phyloP scores from a whole-genome alignment of 1,140 invertebrate genomes.

The Diorhabda elongata region DNA sequence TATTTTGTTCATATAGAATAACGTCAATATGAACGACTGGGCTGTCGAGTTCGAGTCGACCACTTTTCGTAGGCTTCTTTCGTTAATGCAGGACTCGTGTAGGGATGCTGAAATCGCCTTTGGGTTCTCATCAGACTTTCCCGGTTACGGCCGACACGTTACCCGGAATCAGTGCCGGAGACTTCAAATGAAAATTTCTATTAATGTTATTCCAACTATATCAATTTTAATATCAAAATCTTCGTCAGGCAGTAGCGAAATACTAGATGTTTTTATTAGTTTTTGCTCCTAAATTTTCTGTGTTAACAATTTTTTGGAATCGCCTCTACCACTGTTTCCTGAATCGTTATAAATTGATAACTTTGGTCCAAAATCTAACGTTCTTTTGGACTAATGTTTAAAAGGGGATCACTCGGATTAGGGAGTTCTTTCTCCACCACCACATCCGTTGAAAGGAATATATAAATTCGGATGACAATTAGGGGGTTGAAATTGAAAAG shows the following conservation, averaged over 20 bases:
- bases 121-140: conserved; percentile 34
- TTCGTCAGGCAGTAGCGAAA: no score
- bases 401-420: neutral
- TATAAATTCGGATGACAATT: neutral
- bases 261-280: no score
- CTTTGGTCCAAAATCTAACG: neutral
- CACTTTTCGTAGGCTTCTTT: conserved; percentile 37
- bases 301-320: no score
- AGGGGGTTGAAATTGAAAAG: neutral
- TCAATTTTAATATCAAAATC: no score
- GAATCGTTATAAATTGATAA: neutral
- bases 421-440: neutral
- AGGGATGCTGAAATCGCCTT: conserved; percentile 42
- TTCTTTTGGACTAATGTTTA: neutral
- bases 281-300: no score
- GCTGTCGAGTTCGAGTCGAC: conserved; percentile 8
- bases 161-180: conserved; percentile 4
- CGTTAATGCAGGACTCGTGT: conserved; percentile 42
- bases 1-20: conserved; percentile 25
- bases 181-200: neutral
- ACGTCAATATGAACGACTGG: conserved; percentile 6
- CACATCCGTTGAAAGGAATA: neutral
- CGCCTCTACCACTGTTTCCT: conserved; percentile 6
- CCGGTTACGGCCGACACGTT: conserved; percentile 32
- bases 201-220: no score